Conservation (phyloP, 2,113 vertebrate species). For the Phylloscopus whistleri region DNA sequence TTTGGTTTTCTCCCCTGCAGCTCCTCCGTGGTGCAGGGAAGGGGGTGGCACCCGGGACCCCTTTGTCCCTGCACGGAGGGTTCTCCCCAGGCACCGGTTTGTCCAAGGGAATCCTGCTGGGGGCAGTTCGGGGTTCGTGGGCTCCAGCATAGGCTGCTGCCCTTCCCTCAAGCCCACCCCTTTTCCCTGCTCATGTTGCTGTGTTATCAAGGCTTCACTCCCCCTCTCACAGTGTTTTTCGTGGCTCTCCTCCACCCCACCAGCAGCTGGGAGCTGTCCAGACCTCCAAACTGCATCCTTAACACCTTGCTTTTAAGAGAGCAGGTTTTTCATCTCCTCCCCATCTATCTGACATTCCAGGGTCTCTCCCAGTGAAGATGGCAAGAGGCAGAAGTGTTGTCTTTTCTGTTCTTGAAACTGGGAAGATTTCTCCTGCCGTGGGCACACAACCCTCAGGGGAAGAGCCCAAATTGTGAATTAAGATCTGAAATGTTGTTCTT, state of each 20-base stretch:
- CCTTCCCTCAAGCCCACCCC: background rate
- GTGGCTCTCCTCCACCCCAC: background rate
- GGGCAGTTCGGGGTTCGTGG: fast-evolving
- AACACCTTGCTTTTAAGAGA: fast-evolving
- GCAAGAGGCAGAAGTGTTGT: background rate
- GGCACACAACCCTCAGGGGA: background rate
- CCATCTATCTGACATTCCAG: background rate
- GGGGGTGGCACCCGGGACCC: background rate
- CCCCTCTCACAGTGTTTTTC: fast-evolving
- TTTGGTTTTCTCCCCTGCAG: background rate
- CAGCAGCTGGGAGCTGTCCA: background rate
- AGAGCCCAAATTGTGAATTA: background rate
- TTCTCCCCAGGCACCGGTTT: background rate
- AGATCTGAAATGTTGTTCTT: background rate
- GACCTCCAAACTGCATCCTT: fast-evolving
- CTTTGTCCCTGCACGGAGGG: fast-evolving
- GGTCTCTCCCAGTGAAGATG: background rate
- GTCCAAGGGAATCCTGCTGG: background rate
- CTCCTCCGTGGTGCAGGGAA: background rate
- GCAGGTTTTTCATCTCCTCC: background rate
- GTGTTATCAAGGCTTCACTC: background rate
- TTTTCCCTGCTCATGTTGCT: background rate
- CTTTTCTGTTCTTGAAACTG: background rate
- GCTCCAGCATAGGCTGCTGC: background rate
- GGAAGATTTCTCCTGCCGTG: background rate